Conservation (phyloP, 2,888 invertebrate species). For the Emmelina monodactyla region DNA sequence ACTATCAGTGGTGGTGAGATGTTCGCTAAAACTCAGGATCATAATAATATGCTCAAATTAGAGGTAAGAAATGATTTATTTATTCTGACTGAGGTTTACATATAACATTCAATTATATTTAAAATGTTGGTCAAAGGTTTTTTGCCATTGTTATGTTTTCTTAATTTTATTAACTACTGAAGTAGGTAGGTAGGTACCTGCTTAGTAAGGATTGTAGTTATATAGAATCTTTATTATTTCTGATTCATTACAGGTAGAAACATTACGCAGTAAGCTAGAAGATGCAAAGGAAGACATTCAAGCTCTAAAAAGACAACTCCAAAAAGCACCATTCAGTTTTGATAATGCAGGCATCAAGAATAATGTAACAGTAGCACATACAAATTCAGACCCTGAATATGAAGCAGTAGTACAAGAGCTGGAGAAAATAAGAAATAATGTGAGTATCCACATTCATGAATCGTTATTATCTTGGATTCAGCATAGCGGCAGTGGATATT, state of each 20-base stretch:
- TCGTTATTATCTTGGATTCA: too few species aligned
- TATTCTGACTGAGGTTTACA: slow-evolving; percentile 1
- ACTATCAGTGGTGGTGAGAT: slow-evolving; percentile 64
- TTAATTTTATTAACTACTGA: too few species aligned
- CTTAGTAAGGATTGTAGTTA: too few species aligned
- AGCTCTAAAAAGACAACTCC: slow-evolving; percentile 62
- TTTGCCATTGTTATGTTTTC: too few species aligned
- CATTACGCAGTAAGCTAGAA: slow-evolving; percentile 73
- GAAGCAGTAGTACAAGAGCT: slow-evolving; percentile 74
- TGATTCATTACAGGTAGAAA: slow-evolving; percentile 64
- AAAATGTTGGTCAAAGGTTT: too few species aligned
- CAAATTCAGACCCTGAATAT: slow-evolving; percentile 50
- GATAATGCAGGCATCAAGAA: slow-evolving; percentile 18
- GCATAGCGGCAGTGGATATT: too few species aligned
- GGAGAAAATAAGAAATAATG: slow-evolving; percentile 71
- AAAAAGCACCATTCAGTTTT: slow-evolving; percentile 25
- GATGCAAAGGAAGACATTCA: slow-evolving; percentile 76
- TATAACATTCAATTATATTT: background rate
- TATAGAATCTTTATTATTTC: too few species aligned
- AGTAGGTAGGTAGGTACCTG: too few species aligned
- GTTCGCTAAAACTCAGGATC: slow-evolving; percentile 65
- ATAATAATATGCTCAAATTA: slow-evolving; percentile 63
- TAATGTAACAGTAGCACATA: slow-evolving; percentile 11
- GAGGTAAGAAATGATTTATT: slow-evolving; percentile 34
- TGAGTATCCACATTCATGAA: too few species aligned